Evolutionary conservation across 2,888 invertebrate genomes (phyloP).

Genomic region (Chironomus riparius): DNA sequence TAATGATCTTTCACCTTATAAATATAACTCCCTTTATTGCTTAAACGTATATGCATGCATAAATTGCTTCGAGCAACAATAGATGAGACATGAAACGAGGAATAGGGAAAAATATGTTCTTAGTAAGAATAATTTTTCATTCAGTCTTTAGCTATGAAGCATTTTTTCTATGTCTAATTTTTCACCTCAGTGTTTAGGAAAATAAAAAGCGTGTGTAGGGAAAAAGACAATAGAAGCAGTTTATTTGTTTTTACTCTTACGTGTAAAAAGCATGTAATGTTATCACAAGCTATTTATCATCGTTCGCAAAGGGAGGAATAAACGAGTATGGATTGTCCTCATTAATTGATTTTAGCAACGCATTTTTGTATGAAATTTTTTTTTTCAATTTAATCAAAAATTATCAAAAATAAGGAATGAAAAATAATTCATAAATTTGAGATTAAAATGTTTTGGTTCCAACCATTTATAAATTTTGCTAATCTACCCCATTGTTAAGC

Average conservation of each 20-base stretch:
- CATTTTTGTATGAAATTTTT: too few species aligned
- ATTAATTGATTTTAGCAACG: too few species aligned
- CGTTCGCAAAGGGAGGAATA: not conserved
- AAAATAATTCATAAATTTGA: too few species aligned
- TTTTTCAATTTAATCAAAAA: too few species aligned
- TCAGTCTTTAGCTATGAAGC: not conserved
- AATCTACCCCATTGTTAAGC: too few species aligned
- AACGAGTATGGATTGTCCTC: not conserved
- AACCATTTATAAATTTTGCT: too few species aligned
- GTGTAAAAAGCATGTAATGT: not conserved
- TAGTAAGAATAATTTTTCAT: not conserved
- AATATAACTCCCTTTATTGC: too few species aligned
- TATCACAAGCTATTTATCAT: constrained; percentile 6
- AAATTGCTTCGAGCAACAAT: not conserved
- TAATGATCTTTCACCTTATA: not conserved
- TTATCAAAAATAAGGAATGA: too few species aligned
- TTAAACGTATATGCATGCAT: too few species aligned
- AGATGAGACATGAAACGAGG: not conserved
- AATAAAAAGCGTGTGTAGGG: not conserved
- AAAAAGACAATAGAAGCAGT: not conserved
- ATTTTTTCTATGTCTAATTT: not conserved
- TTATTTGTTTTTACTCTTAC: not conserved
- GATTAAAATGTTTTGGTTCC: too few species aligned
- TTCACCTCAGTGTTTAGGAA: not conserved
- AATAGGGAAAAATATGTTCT: not conserved